Conservation (phyloP, 2,797 vertebrate species). For the Prionace glauca region DNA sequence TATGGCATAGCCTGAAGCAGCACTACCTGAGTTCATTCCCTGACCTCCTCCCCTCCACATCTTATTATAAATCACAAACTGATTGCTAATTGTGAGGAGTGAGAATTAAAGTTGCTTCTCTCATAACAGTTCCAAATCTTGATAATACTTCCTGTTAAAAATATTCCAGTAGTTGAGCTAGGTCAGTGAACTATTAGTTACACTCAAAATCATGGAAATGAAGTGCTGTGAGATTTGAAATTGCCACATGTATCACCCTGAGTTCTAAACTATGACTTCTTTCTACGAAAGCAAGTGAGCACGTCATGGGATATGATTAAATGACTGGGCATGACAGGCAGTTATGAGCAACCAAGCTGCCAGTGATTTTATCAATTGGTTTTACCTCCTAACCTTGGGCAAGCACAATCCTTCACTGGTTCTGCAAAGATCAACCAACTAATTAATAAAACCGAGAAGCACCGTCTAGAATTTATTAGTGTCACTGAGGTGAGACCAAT, state of each 20-base stretch:
- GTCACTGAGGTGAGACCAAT: conserved; percentile 1
- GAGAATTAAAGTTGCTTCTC: neutral
- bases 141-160: too few relatives aligned
- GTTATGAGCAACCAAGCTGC: neutral
- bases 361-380: neutral
- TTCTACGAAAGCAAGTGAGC: neutral
- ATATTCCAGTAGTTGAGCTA: neutral
- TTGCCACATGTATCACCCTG: neutral
- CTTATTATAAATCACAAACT: neutral
- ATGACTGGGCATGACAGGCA: neutral
- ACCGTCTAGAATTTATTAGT: conserved; percentile 27
- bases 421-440: conserved; percentile 17
- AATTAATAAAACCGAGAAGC: conserved; percentile 23
- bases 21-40: neutral
- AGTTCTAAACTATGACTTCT: neutral
- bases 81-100: neutral
- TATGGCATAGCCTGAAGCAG: neutral
- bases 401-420: neutral
- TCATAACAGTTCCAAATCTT: neutral
- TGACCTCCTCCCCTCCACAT: too few relatives aligned
- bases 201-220: neutral
- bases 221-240: neutral
- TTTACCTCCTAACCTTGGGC: conserved; percentile 7
- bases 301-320: neutral
- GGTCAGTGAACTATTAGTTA: neutral